A percentile compares a stretch with the other conserved stretches of the same genome.
phyloP scores from a whole-genome alignment of 2,113 vertebrate genomes.

The Scatophagus argus region DNA sequence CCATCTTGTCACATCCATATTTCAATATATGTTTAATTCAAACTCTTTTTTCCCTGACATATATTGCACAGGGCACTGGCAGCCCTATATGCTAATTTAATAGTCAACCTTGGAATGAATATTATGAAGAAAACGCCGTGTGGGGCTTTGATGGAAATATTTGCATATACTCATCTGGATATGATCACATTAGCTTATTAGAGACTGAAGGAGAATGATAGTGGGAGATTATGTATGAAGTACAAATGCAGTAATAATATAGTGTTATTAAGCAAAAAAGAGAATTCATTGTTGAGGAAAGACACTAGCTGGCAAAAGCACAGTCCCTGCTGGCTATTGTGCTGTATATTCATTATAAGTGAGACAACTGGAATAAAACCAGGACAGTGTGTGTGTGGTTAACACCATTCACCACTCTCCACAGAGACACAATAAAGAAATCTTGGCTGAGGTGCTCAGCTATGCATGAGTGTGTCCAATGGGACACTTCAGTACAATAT shows the following conservation, averaged over 20 bases:
- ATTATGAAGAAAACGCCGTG: conserved; percentile 34
- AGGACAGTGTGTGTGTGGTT: conserved; percentile 42
- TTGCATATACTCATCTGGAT: conserved; percentile 54
- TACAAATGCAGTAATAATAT: conserved; percentile 27
- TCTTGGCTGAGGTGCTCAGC: conserved; percentile 26
- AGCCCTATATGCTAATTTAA: conserved; percentile 39
- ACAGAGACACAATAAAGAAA: conserved; percentile 32
- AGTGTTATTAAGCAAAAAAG: conserved; percentile 42
- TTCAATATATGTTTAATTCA: conserved; percentile 63
- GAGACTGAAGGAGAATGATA: conserved; percentile 2
- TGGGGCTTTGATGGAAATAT: conserved; percentile 45
- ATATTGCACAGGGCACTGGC: conserved; percentile 29
- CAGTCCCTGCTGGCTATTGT: conserved; percentile 35
- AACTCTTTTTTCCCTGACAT: neutral
- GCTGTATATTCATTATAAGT: conserved; percentile 34
- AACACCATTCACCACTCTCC: conserved; percentile 44
- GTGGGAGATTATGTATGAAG: neutral
- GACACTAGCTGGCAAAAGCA: conserved; percentile 32
- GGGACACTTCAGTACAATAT: conserved; percentile 40
- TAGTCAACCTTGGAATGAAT: conserved; percentile 24
- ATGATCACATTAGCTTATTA: conserved; percentile 43
- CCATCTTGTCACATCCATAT: conserved; percentile 35
- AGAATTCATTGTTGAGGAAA: conserved; percentile 44
- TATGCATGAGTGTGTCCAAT: conserved; percentile 16
- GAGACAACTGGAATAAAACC: conserved; percentile 51